These are phyloP conservation scores for Rhadinocentrus ornatus DNA, from an alignment of 2,797 vertebrate species.

Conservation along the genomic window DNA sequence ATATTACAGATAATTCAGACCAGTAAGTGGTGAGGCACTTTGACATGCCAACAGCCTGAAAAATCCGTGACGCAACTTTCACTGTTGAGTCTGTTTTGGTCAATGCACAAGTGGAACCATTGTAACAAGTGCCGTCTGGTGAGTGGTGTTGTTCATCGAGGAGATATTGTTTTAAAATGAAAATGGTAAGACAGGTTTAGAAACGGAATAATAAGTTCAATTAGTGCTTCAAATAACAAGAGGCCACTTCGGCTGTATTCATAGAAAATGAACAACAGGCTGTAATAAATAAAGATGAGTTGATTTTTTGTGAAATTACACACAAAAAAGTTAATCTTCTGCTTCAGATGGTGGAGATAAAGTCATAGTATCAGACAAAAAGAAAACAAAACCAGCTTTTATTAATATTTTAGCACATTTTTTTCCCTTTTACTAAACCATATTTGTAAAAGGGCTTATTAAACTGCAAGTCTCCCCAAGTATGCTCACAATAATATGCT, in stretches of 20 bases:
- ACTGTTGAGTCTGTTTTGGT: conserved; percentile 83
- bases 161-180: conserved; percentile 86
- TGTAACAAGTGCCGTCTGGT: conserved; percentile 74
- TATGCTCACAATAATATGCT: neutral
- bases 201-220: conserved; percentile 83
- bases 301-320: conserved; percentile 56
- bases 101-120: conserved; percentile 78
- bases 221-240: conserved; percentile 82
- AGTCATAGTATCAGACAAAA: conserved; percentile 13
- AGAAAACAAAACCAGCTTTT: conserved; percentile 15
- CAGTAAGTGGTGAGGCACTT: conserved; percentile 56
- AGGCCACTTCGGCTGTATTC: conserved; percentile 82
- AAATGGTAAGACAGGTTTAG: conserved; percentile 78
- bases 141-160: conserved; percentile 79
- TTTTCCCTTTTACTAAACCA: neutral
- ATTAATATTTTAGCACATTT: conserved; percentile 17
- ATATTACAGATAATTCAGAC: conserved; percentile 61
- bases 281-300: conserved; percentile 71
- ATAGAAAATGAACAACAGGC: conserved; percentile 80
- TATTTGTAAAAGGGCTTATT: neutral
- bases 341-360: conserved; percentile 20
- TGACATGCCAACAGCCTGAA: conserved; percentile 54
- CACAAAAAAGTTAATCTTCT: conserved; percentile 2
- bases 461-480: neutral
- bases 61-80: conserved; percentile 62